Evolutionary conservation across 2,113 vertebrate species (phyloP).

Genomic region (Hypanus sabinus): DNA sequence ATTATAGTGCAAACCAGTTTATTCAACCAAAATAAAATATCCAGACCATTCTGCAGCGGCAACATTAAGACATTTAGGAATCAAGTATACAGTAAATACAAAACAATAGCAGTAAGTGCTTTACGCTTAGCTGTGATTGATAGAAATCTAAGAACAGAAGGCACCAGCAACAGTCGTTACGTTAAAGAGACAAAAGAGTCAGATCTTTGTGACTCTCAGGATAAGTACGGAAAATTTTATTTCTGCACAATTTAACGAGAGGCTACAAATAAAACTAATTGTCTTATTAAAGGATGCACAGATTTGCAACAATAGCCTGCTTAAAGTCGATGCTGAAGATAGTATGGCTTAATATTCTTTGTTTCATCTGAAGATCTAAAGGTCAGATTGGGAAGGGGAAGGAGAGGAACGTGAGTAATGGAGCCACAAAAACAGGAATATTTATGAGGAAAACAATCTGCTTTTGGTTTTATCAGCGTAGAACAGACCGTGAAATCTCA

Average conservation of each 20-base stretch:
- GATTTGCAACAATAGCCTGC: background rate
- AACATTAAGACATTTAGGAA: background rate
- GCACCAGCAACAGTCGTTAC: background rate
- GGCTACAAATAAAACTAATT: background rate
- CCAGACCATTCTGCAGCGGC: background rate
- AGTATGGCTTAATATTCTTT: background rate
- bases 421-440: background rate
- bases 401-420: background rate
- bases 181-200: background rate
- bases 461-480: background rate
- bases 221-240: background rate
- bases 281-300: background rate
- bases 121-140: background rate
- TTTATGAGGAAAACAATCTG: background rate
- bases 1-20: background rate
- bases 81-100: background rate
- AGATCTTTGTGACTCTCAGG: background rate
- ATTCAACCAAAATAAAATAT: slow-evolving; percentile 17
- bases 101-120: background rate
- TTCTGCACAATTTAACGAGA: background rate
- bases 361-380: background rate
- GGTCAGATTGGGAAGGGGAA: background rate
- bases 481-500: background rate
- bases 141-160: slow-evolving; percentile 7
- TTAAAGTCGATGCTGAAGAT: background rate